These are phyloP conservation scores for Labeo catla DNA, from an alignment of 2,113 vertebrate genomes.

Conservation along the genomic window DNA sequence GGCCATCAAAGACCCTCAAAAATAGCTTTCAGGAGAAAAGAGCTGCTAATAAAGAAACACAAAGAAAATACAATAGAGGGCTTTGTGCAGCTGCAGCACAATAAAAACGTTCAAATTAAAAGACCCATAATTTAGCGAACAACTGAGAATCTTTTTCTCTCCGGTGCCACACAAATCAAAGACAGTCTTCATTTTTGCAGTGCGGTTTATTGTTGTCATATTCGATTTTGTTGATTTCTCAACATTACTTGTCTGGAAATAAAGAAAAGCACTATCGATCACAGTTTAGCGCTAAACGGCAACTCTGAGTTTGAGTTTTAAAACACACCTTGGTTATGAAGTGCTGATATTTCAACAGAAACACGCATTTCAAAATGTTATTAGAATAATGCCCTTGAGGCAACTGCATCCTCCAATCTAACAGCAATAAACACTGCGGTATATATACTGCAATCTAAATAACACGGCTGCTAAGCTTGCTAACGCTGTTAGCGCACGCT, in stretches of 20 bases:
- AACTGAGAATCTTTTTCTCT: not conserved
- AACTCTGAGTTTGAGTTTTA: not conserved
- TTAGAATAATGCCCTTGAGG: not conserved
- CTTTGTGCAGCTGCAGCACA: constrained; percentile 1
- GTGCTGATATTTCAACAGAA: not conserved
- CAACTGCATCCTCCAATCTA: not conserved
- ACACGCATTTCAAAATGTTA: not conserved
- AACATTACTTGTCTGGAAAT: not conserved
- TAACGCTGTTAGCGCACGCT: not conserved
- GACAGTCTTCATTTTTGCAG: not conserved
- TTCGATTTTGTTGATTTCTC: not conserved
- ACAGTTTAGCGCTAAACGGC: not conserved
- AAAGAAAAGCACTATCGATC: not conserved
- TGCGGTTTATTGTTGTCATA: not conserved
- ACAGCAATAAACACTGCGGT: not conserved
- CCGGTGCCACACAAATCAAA: constrained; percentile 14
- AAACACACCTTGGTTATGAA: not conserved
- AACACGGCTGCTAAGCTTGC: not conserved
- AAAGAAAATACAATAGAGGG: constrained; percentile 3
- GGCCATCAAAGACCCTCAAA: not conserved
- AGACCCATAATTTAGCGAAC: not conserved
- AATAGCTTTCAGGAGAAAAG: not conserved
- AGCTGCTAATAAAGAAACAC: constrained; percentile 4
- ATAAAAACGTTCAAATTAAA: not conserved
- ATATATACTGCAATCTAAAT: not conserved